Base-by-base conservation (phyloP, 2,888 invertebrate species). In the Drosophila trichaetosa region DNA sequence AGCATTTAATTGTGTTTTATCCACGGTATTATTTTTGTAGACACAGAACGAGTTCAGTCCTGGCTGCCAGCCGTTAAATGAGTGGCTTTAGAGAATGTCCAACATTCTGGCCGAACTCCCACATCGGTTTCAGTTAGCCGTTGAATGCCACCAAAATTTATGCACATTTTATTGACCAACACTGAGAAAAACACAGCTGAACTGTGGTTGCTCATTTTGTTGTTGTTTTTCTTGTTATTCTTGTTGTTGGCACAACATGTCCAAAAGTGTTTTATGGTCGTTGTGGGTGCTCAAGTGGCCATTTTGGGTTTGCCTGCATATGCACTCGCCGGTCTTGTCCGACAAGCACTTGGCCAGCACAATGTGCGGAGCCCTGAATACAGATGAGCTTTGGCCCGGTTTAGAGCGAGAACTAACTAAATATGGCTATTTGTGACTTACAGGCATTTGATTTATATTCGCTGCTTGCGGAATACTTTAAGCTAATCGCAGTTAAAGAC, bases 121-220 rank as follows among this genome's bases (percentile, higher is more conserved):
- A 63, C 59, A 62, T 68, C 33, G 66, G 80, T 78, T 76, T 69
- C 63, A 48, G 65, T 69, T 79, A 21, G 33, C 74, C 75, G 76
- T 69, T 72, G 62, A 71, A 69, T 72, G 65, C 72, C 79, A 73
- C 60, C 73, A 78, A 76, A 85, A 90, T 89, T 83, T 89, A 89
- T 89, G 89, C 84, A 79, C 76, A 86, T 89, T 90, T 89, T 83
- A 90, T 89, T 86, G 90, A 90, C 77, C 83, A 89, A 78, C 76
- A 73, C 74, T 72, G 78, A 65, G 74, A 79, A 79, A 81, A 82
- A 81, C 72, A 61, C 56, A 70, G 66, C 57, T 51, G 66, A 69
- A 64, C 66, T 63, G 81, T 61, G 73, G 79, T 62, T 69, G 69
- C 36, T 59, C 53, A 33, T 60, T 62, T 40, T 71, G 70, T 58